phyloP scores from a whole-genome alignment of 2,113 vertebrate species.

The Cynoglossus semilaevis region DNA sequence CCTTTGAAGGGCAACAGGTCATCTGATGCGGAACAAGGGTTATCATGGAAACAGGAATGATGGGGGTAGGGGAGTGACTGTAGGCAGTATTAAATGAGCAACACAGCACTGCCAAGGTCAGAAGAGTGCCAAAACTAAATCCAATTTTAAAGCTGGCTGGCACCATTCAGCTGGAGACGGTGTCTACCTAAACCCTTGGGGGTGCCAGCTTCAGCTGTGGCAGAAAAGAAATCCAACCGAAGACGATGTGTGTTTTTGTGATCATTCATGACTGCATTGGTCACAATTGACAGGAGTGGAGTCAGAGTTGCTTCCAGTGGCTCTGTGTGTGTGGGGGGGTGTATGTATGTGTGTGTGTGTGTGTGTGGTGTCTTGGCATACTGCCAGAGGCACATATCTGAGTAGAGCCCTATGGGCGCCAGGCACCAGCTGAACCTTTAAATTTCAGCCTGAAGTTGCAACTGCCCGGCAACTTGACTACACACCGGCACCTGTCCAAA shows the following conservation, averaged over 20 bases:
- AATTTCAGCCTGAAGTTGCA: conserved; percentile 50
- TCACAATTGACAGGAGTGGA: conserved; percentile 11
- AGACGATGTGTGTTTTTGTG: conserved; percentile 15
- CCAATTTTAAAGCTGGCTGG: conserved; percentile 65
- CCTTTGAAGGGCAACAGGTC: conserved; percentile 37
- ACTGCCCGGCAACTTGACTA: conserved; percentile 64
- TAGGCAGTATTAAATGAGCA: neutral
- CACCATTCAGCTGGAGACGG: conserved; percentile 64
- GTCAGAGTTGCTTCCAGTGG: conserved; percentile 3
- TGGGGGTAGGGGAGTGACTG: neutral
- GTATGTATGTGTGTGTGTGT: conserved; percentile 21
- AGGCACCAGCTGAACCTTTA: conserved; percentile 72
- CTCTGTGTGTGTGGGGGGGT: conserved; percentile 36
- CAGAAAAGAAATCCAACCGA: conserved; percentile 12
- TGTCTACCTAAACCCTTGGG: conserved; percentile 43
- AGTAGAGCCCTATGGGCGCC: conserved; percentile 53
- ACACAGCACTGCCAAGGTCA: conserved; percentile 24
- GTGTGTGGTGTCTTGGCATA: conserved; percentile 37
- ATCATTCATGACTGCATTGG: conserved; percentile 16
- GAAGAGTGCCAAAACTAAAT: conserved; percentile 66
- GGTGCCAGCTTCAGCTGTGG: conserved; percentile 51
- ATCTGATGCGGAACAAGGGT: conserved; percentile 15
- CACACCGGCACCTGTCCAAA: conserved; percentile 71
- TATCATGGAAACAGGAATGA: neutral
- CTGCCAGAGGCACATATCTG: conserved; percentile 71